phyloP scores from a whole-genome alignment of 2,888 invertebrate genomes.

The Lithophane leautieri region DNA sequence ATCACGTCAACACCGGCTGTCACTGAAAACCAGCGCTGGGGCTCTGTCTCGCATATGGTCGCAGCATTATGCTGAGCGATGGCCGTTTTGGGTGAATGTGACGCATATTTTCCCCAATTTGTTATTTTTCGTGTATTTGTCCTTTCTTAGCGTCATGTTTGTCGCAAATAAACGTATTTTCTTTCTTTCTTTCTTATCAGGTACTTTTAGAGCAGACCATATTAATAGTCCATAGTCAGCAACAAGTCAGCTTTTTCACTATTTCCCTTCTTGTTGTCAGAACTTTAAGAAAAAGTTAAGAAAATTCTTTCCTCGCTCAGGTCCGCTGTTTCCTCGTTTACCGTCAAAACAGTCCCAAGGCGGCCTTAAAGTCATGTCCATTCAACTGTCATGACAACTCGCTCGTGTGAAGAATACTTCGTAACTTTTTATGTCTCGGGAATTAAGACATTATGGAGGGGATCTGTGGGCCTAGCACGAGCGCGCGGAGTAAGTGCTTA shows the following conservation, averaged over 20 bases:
- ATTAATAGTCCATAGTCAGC: background rate
- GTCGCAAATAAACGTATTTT: no score
- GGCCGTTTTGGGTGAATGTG: no score
- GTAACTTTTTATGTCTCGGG: constrained; percentile 29
- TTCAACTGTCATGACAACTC: constrained; percentile 37
- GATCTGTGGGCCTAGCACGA: background rate
- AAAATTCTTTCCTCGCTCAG: background rate
- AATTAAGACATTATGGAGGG: constrained; percentile 35
- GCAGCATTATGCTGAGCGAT: no score
- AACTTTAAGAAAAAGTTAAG: constrained; percentile 1
- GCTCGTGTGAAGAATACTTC: constrained; percentile 53
- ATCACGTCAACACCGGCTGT: no score
- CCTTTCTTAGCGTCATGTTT: no score
- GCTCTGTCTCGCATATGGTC: no score
- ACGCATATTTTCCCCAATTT: no score
- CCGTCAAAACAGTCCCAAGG: constrained; percentile 42
- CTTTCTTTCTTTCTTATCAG: no score
- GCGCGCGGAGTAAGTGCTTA: background rate
- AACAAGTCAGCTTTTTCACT: constrained; percentile 12
- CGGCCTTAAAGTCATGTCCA: constrained; percentile 15
- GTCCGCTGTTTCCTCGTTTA: constrained; percentile 21
- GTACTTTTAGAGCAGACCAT: background rate
- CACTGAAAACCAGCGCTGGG: no score
- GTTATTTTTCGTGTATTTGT: no score
- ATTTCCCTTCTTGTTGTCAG: background rate